Evolutionary conservation across 2,797 vertebrate genomes (phyloP).

Genomic region (Chloroceryle inda): DNA sequence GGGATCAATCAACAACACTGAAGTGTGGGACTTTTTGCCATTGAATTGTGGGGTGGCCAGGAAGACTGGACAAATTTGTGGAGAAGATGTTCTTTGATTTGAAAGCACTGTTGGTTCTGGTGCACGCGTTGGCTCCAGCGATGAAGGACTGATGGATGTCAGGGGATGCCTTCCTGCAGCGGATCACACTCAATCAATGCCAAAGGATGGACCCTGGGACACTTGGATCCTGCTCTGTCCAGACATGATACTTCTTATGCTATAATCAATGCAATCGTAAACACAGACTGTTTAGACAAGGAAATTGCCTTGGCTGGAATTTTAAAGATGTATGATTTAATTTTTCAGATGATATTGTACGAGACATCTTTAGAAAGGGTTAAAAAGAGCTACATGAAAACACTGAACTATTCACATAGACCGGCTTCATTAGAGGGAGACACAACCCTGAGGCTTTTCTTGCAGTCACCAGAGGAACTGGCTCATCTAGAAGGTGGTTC

Average conservation of each 20-base stretch:
- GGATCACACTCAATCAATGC: background rate
- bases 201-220: background rate
- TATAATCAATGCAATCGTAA: background rate
- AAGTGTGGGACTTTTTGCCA: background rate
- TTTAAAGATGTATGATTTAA: background rate
- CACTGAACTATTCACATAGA: background rate
- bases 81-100: background rate
- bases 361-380: background rate
- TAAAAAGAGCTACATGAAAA: background rate
- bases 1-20: background rate
- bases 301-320: background rate
- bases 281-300: background rate
- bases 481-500: background rate
- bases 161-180: background rate
- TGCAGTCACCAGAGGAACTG: background rate
- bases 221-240: background rate
- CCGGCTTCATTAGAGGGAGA: background rate
- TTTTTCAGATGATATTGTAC: background rate
- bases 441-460: background rate
- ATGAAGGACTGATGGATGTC: background rate
- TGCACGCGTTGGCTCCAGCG: background rate
- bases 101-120: background rate
- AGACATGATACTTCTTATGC: background rate
- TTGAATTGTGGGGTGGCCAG: background rate
- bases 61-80: background rate